Evolutionary conservation across 1,140 invertebrate species (phyloP), one percentile per base, ranked within the genome.

Genomic region (Euwallacea fornicatus): DNA sequence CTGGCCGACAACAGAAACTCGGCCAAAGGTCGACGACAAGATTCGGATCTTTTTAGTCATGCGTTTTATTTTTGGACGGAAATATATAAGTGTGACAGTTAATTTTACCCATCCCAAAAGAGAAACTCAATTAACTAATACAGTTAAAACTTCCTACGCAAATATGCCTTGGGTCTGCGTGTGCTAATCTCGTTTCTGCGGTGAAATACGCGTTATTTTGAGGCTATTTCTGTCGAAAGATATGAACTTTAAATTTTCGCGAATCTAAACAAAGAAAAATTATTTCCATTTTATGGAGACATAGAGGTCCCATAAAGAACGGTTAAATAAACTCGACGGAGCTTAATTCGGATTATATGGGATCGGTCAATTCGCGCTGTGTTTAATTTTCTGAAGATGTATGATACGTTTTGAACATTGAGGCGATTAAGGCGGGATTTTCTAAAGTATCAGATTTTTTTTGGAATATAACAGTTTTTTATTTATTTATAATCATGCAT

Each of bases 261-360:
- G 10, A 58, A 58, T 58, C n/a, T 58, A 58, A 15, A 58, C 55
- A 58, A 58, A 50, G 46, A 11, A 58, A 15, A 58, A 15, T 58
- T 58, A 58, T 58, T 58, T 16, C 3, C 15, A 58, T 58, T 58
- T 58, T 58, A 58, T 58, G 55, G 21, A 58, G 55, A 58, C 55
- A 21, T 21, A 33, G 21, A 58, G 55, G 46, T 50, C 13, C 55
- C 21, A 58, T 58, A 58, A 58, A 58, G 55, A 58, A 58, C n/a
- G 55, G 6, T 58, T 58, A 58, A 58, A 58, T 58, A 58, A 58
- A 58, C 55, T 15, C 33, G n/a, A 21, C 7, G 21, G 4, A 4
- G 21, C 21, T 33, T 33, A 33, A 33, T 33, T 33, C 21, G 4
- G 21, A 33, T 33, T 33, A 33, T 33, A 33, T 33, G 21, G 21